These are phyloP conservation scores for Bugula neritina DNA, from an alignment of 2,888 invertebrate species.

Conservation along the genomic window DNA sequence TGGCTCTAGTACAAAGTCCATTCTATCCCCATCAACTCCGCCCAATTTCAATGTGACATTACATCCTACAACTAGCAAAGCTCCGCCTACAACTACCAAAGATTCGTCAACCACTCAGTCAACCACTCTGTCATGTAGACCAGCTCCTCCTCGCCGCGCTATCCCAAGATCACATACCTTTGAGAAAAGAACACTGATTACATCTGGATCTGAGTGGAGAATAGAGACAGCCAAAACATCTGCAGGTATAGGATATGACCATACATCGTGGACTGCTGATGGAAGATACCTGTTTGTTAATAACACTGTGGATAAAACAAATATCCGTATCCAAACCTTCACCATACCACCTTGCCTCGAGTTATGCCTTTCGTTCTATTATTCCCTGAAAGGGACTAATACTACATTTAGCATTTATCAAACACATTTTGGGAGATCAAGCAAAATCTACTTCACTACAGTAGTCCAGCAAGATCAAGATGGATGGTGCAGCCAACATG, in stretches of 20 bases:
- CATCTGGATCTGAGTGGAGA: not conserved
- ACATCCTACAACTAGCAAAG: too few relatives aligned
- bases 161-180: not conserved
- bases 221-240: not conserved
- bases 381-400: not conserved
- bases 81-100: too few relatives aligned
- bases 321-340: not conserved
- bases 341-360: not conserved
- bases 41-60: too few relatives aligned
- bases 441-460: too few relatives aligned
- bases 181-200: not conserved
- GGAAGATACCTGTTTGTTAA: not conserved
- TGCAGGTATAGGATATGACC: not conserved
- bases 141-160: not conserved
- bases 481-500: too few relatives aligned
- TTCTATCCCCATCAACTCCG: too few relatives aligned
- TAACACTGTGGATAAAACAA: not conserved
- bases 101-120: too few relatives aligned
- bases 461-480: too few relatives aligned
- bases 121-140: not conserved
- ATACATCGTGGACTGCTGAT: not conserved
- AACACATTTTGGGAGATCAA: too few relatives aligned
- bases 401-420: not conserved
- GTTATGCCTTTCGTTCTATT: not conserved
- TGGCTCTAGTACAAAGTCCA: too few relatives aligned